Evolutionary conservation across 2,888 invertebrate species (phyloP), one percentile per base, ranked within the genome.

Genomic region (Lacanobia wlatinum): DNA sequence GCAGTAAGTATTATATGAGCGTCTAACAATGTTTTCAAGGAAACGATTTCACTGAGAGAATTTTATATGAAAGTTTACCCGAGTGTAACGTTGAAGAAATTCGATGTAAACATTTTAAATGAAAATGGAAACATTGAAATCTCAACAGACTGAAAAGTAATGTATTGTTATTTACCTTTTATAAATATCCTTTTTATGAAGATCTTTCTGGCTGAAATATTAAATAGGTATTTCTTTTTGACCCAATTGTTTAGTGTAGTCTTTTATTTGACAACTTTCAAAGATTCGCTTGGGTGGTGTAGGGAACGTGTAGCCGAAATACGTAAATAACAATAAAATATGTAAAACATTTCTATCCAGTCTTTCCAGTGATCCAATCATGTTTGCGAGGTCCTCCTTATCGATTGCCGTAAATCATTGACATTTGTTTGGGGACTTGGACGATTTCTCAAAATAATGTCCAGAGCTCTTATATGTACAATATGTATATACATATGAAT

Each of bases 21-120:
- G 21, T 59, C 23, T 76, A 1, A 43, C 23, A 72, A 64, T 73
- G 48, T 70, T 67, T 43, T 46, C 43, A 70, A 70, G 63, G 21
- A 68, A 71, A 71, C 60, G 43, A 70, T 80, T 72, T 70, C 53
- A 34, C 69, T 64, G 21, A 76, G 58, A 73, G 71, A 70, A 67
- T 73, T 69, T 63, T 83, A 59, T 69, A 83, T 73, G 60, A 63
- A 67, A 56, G 64, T 55, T 73, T 65, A 71, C 43, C 61, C 61
- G 68, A 71, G 70, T 58, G 65, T 66, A 58, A 80, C 34, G 56
- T 52, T 28, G 28, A 73, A 66, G 58, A 70, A 67, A 56, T 71
- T 67, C 50, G 48, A 79, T 67, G 76, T 55, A 40, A 82, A 83
- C 40, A 74, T 78, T 70, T 80, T 34, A 68, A 83, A 81, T 78